Base-by-base conservation (phyloP, 2,113 vertebrate genomes). In the Indicator indicator region DNA sequence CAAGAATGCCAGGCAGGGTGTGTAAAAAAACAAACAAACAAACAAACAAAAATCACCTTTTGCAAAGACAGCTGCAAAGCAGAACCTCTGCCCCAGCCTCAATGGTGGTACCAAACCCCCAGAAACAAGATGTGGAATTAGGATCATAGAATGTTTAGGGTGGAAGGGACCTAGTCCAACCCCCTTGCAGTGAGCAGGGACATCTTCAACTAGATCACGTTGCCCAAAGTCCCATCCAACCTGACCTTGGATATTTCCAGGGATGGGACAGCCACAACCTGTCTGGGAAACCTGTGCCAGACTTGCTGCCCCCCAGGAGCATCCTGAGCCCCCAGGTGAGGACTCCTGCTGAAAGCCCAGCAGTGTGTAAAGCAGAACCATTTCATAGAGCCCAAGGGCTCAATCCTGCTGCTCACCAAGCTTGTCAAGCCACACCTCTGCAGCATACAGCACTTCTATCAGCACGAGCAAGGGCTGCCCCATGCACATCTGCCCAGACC, bases 381-480 rank as follows among this genome's bases (percentile, higher is more conserved):
- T 42, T 83, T 83, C 14, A 1, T 0, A 1, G 27, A 48, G 75
- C 38, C 8, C 4, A 3, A 21, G 62, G 63, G 27, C 68, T 86
- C 7, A 7, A 64, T 95, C 74, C 64, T 70, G 71, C 64, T 73
- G 85, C 73, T 97, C 2, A 0, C 14, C 4, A 7, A 73, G 56
- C 44, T 92, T 70, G 67, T 79, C 94, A 92, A 92, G 69, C 70
- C 76, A 80, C 69, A 69, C 21, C 81, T 71, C 80, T 87, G 77
- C 79, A 77, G 93, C 80, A 38, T 9, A 36, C 89, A 89, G 92
- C 20, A 32, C 71, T 75, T 89, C 46, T 58, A 15, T 80, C 83
- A 65, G 88, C 54, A 40, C 11, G 26, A 95, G 85, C 48, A 33
- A 85, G 54, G 60, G 64, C 19, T 33, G 40, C 30, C n/a, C 42